phyloP scores from a whole-genome alignment of 2,888 invertebrate species.

The Ochlodes sylvanus region DNA sequence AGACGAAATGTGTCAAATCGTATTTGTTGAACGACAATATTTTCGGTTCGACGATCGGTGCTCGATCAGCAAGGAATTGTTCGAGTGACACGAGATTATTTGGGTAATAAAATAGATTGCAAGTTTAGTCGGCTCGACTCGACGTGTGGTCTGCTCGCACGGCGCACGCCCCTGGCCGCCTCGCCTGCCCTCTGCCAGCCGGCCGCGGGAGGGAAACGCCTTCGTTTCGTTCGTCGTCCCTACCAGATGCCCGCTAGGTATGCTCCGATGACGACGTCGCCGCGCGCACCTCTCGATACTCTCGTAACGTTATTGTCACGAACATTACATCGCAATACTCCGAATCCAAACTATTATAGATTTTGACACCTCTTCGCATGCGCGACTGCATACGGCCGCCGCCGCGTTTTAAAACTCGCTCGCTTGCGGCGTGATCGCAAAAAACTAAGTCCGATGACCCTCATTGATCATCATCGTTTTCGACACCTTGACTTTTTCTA shows the following conservation, averaged over 20 bases:
- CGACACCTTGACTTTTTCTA: slow-evolving; percentile 52
- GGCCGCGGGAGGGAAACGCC: slow-evolving; percentile 80
- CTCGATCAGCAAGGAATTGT: slow-evolving; percentile 63
- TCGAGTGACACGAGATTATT: slow-evolving; percentile 64
- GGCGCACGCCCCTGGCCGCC: slow-evolving; percentile 76
- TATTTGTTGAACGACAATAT: slow-evolving; percentile 56
- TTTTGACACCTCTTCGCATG: slow-evolving; percentile 84
- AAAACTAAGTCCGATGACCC: slow-evolving; percentile 76
- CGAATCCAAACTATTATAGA: slow-evolving; percentile 81
- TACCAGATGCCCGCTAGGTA: slow-evolving; percentile 66
- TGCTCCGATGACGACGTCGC: slow-evolving; percentile 64
- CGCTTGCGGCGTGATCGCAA: slow-evolving; percentile 77
- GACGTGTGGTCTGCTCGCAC: slow-evolving; percentile 62
- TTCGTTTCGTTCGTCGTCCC: slow-evolving; percentile 54
- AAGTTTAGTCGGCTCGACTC: slow-evolving; percentile 61
- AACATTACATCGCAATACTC: slow-evolving; percentile 65
- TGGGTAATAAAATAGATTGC: slow-evolving; percentile 74
- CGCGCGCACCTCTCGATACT: slow-evolving; percentile 57
- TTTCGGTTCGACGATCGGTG: slow-evolving; percentile 61
- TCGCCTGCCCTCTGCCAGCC: slow-evolving; percentile 64
- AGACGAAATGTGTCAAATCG: slow-evolving; percentile 51
- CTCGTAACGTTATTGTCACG: slow-evolving; percentile 57
- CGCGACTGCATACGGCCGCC: slow-evolving; percentile 83
- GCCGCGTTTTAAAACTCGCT: slow-evolving; percentile 79
- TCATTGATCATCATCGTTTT: slow-evolving; percentile 59